phyloP scores from a whole-genome alignment of 2,113 vertebrate genomes.

The Notothenia coriiceps region DNA sequence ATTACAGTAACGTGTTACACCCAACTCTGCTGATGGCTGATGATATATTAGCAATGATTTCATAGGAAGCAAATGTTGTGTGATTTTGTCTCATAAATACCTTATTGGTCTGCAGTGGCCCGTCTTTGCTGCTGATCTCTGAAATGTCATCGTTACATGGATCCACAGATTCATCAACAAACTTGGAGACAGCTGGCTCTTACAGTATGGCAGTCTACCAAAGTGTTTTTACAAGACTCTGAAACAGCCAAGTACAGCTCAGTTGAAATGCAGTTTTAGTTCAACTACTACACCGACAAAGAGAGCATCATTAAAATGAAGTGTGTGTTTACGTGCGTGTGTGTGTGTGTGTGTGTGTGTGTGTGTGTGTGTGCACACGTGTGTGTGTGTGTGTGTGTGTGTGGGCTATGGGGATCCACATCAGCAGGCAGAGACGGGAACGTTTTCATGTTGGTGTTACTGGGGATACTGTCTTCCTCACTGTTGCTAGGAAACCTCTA shows the following conservation, averaged over 20 bases:
- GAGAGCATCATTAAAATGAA: background rate
- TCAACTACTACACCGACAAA: background rate
- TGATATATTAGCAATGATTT: background rate
- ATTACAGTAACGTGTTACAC: no score
- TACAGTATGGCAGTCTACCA: background rate
- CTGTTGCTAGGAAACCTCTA: slow-evolving; percentile 36
- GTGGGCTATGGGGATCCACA: no score
- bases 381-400: no score
- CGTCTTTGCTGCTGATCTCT: background rate
- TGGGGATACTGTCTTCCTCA: background rate
- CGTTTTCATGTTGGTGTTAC: slow-evolving; percentile 6
- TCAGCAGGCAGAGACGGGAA: background rate
- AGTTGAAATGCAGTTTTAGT: background rate
- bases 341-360: no score
- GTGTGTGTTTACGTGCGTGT: background rate
- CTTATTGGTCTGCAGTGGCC: background rate
- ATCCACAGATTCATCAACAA: background rate
- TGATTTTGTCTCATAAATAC: background rate
- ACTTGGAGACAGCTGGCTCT: background rate
- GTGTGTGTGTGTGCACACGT: no score
- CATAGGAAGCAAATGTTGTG: background rate
- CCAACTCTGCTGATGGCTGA: no score
- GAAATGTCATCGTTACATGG: background rate
- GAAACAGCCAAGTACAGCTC: background rate
- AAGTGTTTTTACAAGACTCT: background rate